Evolutionary conservation across 2,797 vertebrate genomes (phyloP).

Genomic region (Halcyon badia): DNA sequence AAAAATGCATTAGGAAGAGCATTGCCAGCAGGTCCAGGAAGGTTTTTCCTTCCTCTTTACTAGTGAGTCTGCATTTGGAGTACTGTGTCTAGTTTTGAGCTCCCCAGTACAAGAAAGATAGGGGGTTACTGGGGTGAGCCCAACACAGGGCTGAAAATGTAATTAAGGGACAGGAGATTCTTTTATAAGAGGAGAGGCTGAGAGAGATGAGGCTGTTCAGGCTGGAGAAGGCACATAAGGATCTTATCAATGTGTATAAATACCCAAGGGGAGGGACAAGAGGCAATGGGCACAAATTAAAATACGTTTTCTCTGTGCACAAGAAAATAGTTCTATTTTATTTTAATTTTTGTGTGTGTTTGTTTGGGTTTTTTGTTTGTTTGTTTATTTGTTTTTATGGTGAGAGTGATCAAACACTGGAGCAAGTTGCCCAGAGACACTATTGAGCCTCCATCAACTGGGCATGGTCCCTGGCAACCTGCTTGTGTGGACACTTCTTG

Average conservation of each 20-base stretch:
- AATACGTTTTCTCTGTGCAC: neutral
- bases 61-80: neutral
- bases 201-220: neutral
- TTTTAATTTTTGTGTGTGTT: too few species aligned
- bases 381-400: neutral
- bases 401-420: neutral
- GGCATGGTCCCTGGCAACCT: neutral
- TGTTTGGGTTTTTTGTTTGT: too few species aligned
- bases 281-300: neutral
- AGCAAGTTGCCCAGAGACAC: neutral
- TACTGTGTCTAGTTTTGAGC: neutral
- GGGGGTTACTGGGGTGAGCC: fast-evolving
- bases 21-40: neutral
- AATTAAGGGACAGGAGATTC: neutral
- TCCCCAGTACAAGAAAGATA: neutral
- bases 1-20: neutral
- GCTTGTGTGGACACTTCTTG: neutral
- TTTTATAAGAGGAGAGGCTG: neutral
- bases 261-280: neutral
- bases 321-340: neutral
- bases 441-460: neutral
- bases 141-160: neutral
- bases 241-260: neutral
- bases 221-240: neutral
- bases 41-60: neutral